phyloP scores from a whole-genome alignment of 2,113 vertebrate genomes.

The Gadus chalcogrammus region DNA sequence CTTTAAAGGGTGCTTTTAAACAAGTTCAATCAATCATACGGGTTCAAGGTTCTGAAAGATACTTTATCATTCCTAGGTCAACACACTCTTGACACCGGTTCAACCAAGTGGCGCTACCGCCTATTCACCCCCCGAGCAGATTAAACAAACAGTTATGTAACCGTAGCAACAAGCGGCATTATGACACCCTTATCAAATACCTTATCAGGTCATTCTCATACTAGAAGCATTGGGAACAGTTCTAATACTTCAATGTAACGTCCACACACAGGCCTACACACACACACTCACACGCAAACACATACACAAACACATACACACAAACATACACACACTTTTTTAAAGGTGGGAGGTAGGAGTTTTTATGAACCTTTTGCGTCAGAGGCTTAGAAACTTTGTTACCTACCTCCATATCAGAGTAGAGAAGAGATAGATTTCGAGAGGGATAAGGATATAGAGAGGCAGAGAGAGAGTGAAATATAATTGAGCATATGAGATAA shows the following conservation, averaged over 20 bases:
- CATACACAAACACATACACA: constrained; percentile 13
- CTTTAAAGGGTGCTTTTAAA: no score
- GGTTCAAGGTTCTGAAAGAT: no score
- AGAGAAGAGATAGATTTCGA: constrained; percentile 31
- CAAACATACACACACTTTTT: background rate
- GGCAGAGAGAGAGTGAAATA: background rate
- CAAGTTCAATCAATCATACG: no score
- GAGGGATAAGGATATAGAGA: constrained; percentile 1
- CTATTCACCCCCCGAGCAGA: no score
- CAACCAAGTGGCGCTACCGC: no score
- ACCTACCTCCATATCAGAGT: constrained; percentile 64
- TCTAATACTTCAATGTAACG: background rate
- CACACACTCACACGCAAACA: no score
- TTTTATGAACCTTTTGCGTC: constrained; percentile 66
- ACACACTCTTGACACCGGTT: no score
- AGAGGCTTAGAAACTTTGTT: constrained; percentile 51
- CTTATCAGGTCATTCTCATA: constrained; percentile 19
- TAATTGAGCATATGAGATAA: background rate
- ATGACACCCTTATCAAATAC: background rate
- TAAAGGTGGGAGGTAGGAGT: constrained; percentile 8
- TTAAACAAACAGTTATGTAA: background rate
- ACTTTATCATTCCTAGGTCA: no score
- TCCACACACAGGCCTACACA: background rate
- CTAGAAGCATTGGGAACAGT: background rate
- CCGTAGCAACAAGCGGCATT: background rate